Conservation (phyloP, 2,888 invertebrate species). For the Athalia cordata region DNA sequence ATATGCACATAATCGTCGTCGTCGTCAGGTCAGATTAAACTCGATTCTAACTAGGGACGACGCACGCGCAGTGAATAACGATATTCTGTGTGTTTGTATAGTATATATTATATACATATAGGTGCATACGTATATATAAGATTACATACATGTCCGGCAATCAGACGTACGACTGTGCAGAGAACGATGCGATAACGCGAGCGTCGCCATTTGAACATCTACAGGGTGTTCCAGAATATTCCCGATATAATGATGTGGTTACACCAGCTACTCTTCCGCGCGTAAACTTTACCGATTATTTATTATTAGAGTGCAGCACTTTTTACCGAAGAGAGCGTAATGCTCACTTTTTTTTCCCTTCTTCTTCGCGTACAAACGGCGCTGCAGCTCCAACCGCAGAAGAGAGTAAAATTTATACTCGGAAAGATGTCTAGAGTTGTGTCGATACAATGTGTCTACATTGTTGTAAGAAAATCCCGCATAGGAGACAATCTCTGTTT, state of each 20-base stretch:
- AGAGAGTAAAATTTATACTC: no score
- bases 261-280: no score
- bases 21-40: conserved; percentile 1
- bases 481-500: no score
- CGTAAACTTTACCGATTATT: no score
- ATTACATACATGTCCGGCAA: not conserved
- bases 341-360: no score
- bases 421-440: no score
- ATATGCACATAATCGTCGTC: not conserved
- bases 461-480: no score
- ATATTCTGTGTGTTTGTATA: not conserved
- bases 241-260: not conserved
- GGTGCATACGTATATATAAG: not conserved
- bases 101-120: not conserved
- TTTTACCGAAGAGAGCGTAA: no score
- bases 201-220: not conserved
- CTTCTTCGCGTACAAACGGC: no score
- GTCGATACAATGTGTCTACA: no score
- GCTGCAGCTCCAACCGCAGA: no score
- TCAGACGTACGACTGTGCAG: not conserved
- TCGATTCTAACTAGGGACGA: conserved; percentile 2
- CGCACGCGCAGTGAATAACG: not conserved
- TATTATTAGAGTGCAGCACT: no score
- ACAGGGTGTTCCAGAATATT: not conserved
- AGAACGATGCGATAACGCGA: conserved; percentile 3